These are phyloP conservation scores for Pluvialis apricaria DNA, from an alignment of 2,113 vertebrate species.

Conservation along the genomic window DNA sequence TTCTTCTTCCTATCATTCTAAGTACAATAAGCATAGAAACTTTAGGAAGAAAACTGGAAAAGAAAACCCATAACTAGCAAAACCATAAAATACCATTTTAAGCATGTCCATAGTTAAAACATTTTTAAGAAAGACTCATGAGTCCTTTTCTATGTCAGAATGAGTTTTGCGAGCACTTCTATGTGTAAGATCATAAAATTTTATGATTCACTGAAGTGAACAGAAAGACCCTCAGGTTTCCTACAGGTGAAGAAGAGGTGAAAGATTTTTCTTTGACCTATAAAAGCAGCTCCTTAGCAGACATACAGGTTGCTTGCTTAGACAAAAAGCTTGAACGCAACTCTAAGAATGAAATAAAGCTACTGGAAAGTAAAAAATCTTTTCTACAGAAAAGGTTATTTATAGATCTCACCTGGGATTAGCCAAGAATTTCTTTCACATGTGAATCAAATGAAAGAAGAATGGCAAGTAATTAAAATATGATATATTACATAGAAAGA, in stretches of 20 bases:
- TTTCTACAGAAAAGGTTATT: not conserved
- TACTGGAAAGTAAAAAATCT: not conserved
- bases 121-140: not conserved
- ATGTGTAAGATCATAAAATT: not conserved
- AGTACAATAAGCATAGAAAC: not conserved
- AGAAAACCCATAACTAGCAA: not conserved
- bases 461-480: conserved; percentile 22
- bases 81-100: not conserved
- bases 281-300: not conserved
- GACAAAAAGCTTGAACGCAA: not conserved
- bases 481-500: conserved; percentile 20
- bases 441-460: conserved; percentile 1
- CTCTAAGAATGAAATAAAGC: not conserved
- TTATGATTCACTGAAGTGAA: not conserved
- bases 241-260: not conserved
- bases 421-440: conserved; percentile 11
- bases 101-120: not conserved
- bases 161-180: not conserved
- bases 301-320: not conserved
- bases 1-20: not conserved
- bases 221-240: not conserved
- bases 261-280: not conserved
- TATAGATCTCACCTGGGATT: conserved; percentile 23
- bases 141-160: not conserved
- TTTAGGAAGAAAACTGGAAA: not conserved